These are phyloP conservation scores for Anodontia alba DNA, from an alignment of 2,888 invertebrate genomes.

Conservation along the genomic window DNA sequence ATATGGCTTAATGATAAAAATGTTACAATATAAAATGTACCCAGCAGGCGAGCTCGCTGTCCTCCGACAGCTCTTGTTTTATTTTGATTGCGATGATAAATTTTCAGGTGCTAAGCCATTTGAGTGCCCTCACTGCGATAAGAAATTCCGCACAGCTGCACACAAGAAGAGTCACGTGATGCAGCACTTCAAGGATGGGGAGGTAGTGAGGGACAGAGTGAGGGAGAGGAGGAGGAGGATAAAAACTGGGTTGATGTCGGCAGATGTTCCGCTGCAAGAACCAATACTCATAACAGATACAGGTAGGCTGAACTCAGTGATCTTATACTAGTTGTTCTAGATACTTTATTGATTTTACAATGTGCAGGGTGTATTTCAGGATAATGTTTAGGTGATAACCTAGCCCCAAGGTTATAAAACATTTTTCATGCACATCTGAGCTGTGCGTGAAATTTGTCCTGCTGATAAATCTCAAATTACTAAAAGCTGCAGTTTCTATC, in stretches of 20 bases:
- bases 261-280: slow-evolving; percentile 86
- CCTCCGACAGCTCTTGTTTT: too few species aligned
- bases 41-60: too few species aligned
- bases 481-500: too few species aligned
- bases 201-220: slow-evolving; percentile 6
- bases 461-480: too few species aligned
- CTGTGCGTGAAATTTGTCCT: too few species aligned
- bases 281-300: slow-evolving; percentile 87
- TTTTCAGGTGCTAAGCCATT: slow-evolving; percentile 85
- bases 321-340: not conserved
- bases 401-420: too few species aligned
- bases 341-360: not conserved
- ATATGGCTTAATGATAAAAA: too few species aligned
- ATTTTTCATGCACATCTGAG: too few species aligned
- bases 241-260: slow-evolving; percentile 73
- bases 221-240: slow-evolving; percentile 8
- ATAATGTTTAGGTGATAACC: too few species aligned
- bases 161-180: slow-evolving; percentile 82
- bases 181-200: slow-evolving; percentile 77
- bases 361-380: not conserved
- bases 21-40: too few species aligned
- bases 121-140: slow-evolving; percentile 82
- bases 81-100: too few species aligned
- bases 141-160: slow-evolving; percentile 84
- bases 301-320: too few species aligned